Evolutionary conservation across 2,888 invertebrate species (phyloP), one percentile per base, ranked within the genome.

Genomic region (Rhorus exstirpatorius): DNA sequence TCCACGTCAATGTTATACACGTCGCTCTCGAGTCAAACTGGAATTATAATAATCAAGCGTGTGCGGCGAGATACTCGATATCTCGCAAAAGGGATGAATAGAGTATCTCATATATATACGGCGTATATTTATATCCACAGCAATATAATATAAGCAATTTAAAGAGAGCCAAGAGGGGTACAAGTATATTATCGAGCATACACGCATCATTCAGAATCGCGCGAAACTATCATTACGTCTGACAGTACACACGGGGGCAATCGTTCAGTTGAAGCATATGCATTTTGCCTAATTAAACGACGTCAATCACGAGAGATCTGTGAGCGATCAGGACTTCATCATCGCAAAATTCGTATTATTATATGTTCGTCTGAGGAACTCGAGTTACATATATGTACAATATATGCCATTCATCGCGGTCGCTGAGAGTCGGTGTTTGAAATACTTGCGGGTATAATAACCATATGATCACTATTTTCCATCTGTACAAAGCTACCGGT

Each of bases 221-320:
- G 63, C 68, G 58, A 70, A 80, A 80, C 68, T 74, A 79, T 75
- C 68, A 79, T 79, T 79, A 79, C 74, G 31, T 38, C 51, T 35
- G 14, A 10, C 49, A 10, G 61, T 41, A 61, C n/a, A 24, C n/a
- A 55, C 21, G 41, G 55, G 35, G 76, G 46, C 35, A 76, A 81
- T 76, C 63, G 14, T 76, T 76, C 70, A 74, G n/a, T 79, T 55
- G 51, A 44, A 31, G 26, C 35, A 70, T n/a, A n/a, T 82, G 78
- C 78, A 82, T 75, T 82, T 82, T 75, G 70, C 70, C 58, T 82
- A 82, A 82, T 82, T 82, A 82, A 82, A 82, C 74, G 78, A 82
- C 74, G 81, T 75, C 81, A 82, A 82, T 78, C 77, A 81, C 71
- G 70, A n/a, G 46, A 74, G 49, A 26, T 51, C 31, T 60, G 31